Conservation (phyloP, 1,140 invertebrate genomes). For the Lamellibrachia luymesi region DNA sequence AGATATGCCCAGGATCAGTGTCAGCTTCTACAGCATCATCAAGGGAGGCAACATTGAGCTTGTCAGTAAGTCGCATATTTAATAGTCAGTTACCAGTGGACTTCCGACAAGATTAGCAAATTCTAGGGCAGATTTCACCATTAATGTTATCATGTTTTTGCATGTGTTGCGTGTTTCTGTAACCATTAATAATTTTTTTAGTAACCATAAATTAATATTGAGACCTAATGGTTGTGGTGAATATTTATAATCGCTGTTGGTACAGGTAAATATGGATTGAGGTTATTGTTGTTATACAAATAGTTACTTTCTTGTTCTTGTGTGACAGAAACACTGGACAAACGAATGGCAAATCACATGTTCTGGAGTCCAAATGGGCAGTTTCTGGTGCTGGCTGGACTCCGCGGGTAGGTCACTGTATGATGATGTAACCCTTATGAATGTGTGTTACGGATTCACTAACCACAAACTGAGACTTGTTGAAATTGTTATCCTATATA, state of each 20-base stretch:
- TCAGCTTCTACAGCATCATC: constrained; percentile 92
- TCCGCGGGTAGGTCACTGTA: constrained; percentile 59
- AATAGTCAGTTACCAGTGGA: background rate
- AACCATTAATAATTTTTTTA: background rate
- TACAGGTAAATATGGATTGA: too few relatives aligned
- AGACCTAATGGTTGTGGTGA: too few relatives aligned
- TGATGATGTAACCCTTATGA: background rate
- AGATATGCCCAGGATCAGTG: constrained; percentile 81
- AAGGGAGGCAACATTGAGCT: constrained; percentile 80
- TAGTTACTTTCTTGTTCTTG: background rate
- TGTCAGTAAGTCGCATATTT: constrained; percentile 64
- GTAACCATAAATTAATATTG: too few relatives aligned
- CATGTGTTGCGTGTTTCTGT: background rate
- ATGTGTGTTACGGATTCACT: too few relatives aligned
- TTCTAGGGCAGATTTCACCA: background rate
- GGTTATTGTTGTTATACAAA: background rate
- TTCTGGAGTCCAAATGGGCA: constrained; percentile 97
- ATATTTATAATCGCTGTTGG: too few relatives aligned
- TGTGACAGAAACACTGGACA: constrained; percentile 64
- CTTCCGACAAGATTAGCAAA: background rate
- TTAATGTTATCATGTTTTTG: background rate
- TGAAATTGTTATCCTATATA: too few relatives aligned
- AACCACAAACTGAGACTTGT: too few relatives aligned
- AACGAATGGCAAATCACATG: constrained; percentile 86
- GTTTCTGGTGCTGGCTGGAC: constrained; percentile 88